Conservation (phyloP, 2,888 invertebrate species). For the Cartodere bifasciata region DNA sequence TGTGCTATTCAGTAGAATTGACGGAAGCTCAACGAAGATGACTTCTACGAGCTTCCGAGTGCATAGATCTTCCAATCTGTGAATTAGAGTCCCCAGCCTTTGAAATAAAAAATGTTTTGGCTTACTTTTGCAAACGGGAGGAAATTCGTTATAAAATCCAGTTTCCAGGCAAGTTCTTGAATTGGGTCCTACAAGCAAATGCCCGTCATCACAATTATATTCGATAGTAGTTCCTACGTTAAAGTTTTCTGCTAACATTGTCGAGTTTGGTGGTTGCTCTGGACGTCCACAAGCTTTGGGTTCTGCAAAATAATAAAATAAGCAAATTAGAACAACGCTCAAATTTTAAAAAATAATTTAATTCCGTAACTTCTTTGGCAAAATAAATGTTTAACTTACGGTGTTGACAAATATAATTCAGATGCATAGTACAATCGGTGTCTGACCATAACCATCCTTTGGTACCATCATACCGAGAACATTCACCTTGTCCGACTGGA, state of each 20-base stretch:
- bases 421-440: constrained; percentile 69
- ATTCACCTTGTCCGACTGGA: constrained; percentile 70
- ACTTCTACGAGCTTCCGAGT: too few species aligned
- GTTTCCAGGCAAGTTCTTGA: constrained; percentile 76
- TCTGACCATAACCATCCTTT: constrained; percentile 94
- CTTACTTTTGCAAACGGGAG: constrained; percentile 87
- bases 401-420: constrained; percentile 89
- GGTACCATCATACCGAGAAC: constrained; percentile 82
- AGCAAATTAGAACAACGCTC: constrained; percentile 1
- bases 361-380: not conserved
- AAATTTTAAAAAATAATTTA: constrained; percentile 5
- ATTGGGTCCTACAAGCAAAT: constrained; percentile 74
- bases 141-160: constrained; percentile 88
- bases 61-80: too few species aligned
- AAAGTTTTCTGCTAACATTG: constrained; percentile 64
- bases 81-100: too few species aligned
- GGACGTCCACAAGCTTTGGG: constrained; percentile 85
- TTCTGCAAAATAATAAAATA: constrained; percentile 39
- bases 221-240: constrained; percentile 74
- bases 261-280: constrained; percentile 87
- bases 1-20: too few species aligned
- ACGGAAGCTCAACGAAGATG: too few species aligned
- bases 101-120: too few species aligned
- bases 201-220: constrained; percentile 76
- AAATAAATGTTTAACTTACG: constrained; percentile 46